Evolutionary conservation across 2,797 vertebrate species (phyloP).

Genomic region (Smutsia gigantea): DNA sequence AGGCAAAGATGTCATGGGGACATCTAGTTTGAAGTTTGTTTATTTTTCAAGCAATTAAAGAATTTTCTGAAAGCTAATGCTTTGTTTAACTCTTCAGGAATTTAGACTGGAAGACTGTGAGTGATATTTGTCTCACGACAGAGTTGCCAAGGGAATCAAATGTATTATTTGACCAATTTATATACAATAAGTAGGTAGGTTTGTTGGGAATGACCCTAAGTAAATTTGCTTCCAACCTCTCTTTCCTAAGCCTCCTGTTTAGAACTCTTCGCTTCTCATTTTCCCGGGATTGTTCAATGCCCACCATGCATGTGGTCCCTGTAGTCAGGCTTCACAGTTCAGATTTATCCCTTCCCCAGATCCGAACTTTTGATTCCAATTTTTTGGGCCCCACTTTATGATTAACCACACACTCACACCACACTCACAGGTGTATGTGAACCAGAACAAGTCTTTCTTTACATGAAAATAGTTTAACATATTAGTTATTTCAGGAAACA

Average conservation of each 20-base stretch:
- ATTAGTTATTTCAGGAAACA: not conserved
- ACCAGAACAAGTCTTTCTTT: not conserved
- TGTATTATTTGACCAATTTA: not conserved
- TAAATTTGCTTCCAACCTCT: not conserved
- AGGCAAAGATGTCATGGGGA: not conserved
- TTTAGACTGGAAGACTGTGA: not conserved
- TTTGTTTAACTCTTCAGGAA: conserved; percentile 30
- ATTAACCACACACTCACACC: not conserved
- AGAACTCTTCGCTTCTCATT: not conserved
- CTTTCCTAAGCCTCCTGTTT: not conserved
- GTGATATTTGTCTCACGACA: not conserved
- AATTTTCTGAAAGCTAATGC: conserved; percentile 16
- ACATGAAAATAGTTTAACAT: not conserved
- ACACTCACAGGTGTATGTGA: no score
- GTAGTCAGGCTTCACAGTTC: not conserved
- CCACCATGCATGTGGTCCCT: not conserved
- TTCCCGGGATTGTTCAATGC: no score
- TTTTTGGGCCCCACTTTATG: not conserved
- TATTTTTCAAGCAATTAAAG: conserved; percentile 1
- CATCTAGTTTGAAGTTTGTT: not conserved
- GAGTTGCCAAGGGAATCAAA: not conserved
- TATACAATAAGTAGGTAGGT: not conserved
- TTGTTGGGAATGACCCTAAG: not conserved
- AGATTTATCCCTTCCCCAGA: not conserved
- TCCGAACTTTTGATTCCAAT: not conserved